Conservation (phyloP, 2,113 vertebrate species). For the Progne subis region DNA sequence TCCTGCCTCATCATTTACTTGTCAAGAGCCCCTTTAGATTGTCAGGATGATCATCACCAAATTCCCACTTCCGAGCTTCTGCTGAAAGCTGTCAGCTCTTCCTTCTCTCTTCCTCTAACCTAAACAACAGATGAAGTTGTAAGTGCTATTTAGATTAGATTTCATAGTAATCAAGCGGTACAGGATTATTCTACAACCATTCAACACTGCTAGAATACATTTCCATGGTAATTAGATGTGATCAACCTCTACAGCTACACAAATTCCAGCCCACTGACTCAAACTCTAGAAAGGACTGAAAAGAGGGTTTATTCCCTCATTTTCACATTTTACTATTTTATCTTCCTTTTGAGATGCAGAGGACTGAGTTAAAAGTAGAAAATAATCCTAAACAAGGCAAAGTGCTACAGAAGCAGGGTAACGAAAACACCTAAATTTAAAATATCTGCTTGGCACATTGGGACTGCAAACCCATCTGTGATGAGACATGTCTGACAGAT, state of each 20-base stretch:
- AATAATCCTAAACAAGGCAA: background rate
- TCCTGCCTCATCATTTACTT: background rate
- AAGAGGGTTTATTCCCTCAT: background rate
- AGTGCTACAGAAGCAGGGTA: background rate
- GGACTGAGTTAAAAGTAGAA: background rate
- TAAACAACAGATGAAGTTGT: background rate
- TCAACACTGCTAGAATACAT: background rate
- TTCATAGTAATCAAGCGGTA: background rate
- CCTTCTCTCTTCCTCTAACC: background rate
- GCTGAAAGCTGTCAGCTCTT: background rate
- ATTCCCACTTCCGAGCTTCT: background rate
- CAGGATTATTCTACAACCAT: background rate
- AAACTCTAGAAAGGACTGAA: background rate
- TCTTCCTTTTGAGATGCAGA: background rate
- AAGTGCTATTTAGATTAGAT: background rate
- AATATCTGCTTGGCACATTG: background rate
- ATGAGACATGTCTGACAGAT: background rate
- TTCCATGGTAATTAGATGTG: background rate
- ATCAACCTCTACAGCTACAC: background rate
- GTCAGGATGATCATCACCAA: background rate
- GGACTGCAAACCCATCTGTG: background rate
- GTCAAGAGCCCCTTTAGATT: background rate
- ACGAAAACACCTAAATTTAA: background rate
- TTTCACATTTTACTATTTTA: background rate
- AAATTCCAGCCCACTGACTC: background rate